A percentile compares a stretch with the other conserved stretches of the same genome.
These are phyloP conservation scores for Belonocnema kinseyi DNA, from an alignment of 1,140 invertebrate species.

Conservation along the genomic window DNA sequence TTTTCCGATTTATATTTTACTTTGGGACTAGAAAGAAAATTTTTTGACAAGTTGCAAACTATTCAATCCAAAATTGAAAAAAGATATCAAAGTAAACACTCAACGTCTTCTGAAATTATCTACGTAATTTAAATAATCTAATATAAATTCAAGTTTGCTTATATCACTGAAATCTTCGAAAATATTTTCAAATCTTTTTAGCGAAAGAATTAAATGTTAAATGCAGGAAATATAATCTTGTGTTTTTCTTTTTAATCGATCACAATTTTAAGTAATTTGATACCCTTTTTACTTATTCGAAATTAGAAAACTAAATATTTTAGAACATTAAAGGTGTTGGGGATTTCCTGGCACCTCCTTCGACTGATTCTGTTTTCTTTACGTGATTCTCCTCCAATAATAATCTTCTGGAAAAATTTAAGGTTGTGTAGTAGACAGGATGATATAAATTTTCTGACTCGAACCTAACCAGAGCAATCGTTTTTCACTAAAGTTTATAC, in stretches of 20 bases:
- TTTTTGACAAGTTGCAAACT: no score
- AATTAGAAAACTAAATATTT: not conserved
- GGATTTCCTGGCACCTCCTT: not conserved
- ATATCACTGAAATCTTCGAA: no score
- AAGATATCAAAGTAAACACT: no score
- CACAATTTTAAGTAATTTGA: constrained; percentile 44
- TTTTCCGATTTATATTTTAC: no score
- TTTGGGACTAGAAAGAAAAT: no score
- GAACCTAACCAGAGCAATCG: not conserved
- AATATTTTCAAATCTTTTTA: no score
- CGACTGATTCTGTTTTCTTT: not conserved
- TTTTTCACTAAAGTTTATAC: constrained; percentile 30
- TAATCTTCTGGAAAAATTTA: constrained; percentile 1
- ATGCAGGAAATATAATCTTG: not conserved
- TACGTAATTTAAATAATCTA: no score
- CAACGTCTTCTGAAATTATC: no score
- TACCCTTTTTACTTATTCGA: constrained; percentile 39
- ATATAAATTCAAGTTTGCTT: no score
- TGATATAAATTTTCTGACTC: constrained; percentile 14
- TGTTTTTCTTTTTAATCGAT: constrained; percentile 36
- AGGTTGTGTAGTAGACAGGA: not conserved
- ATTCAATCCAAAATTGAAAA: no score
- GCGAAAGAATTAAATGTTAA: no score
- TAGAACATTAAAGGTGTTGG: not conserved
- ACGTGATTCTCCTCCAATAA: not conserved